Base-by-base conservation (phyloP, 2,113 vertebrate genomes). In the Tyto alba region DNA sequence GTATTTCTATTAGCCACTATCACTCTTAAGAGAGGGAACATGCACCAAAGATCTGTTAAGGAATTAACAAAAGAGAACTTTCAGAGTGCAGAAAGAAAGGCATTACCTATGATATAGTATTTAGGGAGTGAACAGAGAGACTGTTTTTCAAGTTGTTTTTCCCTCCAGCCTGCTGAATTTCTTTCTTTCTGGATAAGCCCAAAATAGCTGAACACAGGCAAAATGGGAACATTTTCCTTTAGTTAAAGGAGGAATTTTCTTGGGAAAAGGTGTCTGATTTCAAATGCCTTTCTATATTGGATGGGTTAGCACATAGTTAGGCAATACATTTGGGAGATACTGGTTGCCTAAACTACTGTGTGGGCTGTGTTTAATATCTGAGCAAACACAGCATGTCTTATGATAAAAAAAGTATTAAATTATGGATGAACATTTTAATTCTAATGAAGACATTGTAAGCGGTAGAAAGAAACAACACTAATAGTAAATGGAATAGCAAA, bases 21-120 rank as follows among this genome's bases (percentile, higher is more conserved):
- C 23, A 18, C 26, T 64, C 38, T 59, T 32, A 62, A 59, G 59
- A 81, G n/a, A 59, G 22, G 9, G 10, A 78, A 48, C 2, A 13
- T 4, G 2, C 11, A 50, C 9, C 34, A 62, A 76, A 80, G 19
- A 3, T 40, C n/a, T 64, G 8, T 4, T 0, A 2, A 34, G 30
- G 12, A 38, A 11, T 36, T 57, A 66, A 45, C 5, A 41, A 48
- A 73, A 73, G 15, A 6, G 59, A 62, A 27, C 4, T 57, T 57
- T 14, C 0, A 21, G 30, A 43, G 3, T 4, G 2, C n/a, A 36
- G 13, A 26, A 32, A 59, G 16, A 13, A 2, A 72, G 40, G 6
- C 6, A 6, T 40, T 72, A 26, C 52, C 41, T 59, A 10, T 32
- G 34, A 14, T 15, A 16, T 5, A 38, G 27, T 10, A 10, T 21